Evolutionary conservation across 2,113 vertebrate species (phyloP).

Genomic region (Mustelus asterias): DNA sequence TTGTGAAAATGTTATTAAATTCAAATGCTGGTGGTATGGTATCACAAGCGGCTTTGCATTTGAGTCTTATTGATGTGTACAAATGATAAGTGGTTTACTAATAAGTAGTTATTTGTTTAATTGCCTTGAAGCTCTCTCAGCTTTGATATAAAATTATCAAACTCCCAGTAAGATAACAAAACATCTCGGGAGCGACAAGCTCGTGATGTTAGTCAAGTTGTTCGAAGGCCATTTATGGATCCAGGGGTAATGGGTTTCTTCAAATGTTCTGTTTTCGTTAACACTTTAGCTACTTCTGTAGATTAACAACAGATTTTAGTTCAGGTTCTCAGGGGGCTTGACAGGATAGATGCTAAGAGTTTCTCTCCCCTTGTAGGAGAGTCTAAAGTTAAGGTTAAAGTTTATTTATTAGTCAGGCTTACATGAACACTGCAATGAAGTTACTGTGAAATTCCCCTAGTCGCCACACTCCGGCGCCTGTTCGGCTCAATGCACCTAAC

Average conservation of each 20-base stretch:
- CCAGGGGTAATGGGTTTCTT: background rate
- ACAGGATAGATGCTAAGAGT: no score
- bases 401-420: no score
- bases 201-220: background rate
- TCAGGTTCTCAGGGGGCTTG: background rate
- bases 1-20: slow-evolving; percentile 15
- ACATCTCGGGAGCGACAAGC: background rate
- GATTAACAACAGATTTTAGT: background rate
- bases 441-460: no score
- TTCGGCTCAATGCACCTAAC: no score
- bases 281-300: background rate
- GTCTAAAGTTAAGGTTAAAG: no score
- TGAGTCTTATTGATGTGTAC: slow-evolving; percentile 27
- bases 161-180: background rate
- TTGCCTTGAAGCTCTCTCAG: slow-evolving; percentile 15
- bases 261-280: background rate
- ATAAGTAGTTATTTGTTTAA: slow-evolving; percentile 11
- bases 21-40: background rate
- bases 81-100: slow-evolving; percentile 15
- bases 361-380: no score
- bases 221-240: slow-evolving; percentile 5
- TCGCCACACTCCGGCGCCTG: no score
- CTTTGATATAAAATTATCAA: slow-evolving; percentile 5
- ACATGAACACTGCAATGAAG: no score
- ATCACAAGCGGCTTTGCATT: background rate